Evolutionary conservation across 2,113 vertebrate species (phyloP).

Genomic region (Cyanoderma ruficeps): DNA sequence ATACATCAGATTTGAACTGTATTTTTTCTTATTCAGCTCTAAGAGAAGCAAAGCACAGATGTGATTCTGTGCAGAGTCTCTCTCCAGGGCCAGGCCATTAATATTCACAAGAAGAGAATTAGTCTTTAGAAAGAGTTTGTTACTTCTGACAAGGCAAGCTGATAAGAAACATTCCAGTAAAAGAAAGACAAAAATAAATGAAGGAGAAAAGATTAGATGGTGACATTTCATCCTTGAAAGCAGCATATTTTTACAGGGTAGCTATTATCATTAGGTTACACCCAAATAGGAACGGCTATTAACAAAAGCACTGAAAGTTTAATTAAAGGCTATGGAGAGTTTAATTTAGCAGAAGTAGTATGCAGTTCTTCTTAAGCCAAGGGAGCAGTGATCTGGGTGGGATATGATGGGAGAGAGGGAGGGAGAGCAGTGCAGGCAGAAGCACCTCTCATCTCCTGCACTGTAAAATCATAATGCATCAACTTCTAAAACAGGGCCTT

Average conservation of each 20-base stretch:
- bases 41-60: not conserved
- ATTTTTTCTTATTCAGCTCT: constrained; percentile 10
- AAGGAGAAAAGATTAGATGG: not conserved
- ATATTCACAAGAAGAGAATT: constrained; percentile 19
- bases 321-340: constrained; percentile 18
- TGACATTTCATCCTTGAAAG: constrained; percentile 8
- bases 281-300: constrained; percentile 6
- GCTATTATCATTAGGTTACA: constrained; percentile 30
- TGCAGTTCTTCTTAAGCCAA: not conserved
- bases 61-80: not conserved
- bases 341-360: not conserved
- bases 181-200: constrained; percentile 10
- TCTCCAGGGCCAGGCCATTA: not conserved
- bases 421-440: not conserved
- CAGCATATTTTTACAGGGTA: not conserved
- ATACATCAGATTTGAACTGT: not conserved
- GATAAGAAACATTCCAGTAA: constrained; percentile 39
- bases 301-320: constrained; percentile 26
- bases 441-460: not conserved
- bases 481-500: not conserved
- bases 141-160: constrained; percentile 47
- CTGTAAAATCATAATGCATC: not conserved
- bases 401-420: not conserved
- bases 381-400: not conserved
- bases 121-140: not conserved